Evolutionary conservation across 2,888 invertebrate genomes (phyloP), one percentile per base, ranked within the genome.

Genomic region (Leptopilina drosophilae): DNA sequence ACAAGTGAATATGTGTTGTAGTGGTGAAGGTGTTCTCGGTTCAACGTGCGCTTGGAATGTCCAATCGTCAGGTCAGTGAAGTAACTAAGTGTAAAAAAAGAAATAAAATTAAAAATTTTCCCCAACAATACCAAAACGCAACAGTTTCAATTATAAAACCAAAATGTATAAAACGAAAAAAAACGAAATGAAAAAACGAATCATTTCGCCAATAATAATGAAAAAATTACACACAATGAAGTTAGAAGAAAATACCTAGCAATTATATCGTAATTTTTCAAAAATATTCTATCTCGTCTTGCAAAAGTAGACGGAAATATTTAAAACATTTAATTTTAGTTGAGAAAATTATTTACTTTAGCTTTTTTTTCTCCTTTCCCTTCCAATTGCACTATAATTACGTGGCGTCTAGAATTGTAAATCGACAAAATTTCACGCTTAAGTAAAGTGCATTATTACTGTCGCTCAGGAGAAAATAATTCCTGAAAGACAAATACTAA

Each of bases 1-100:
- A 20, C 67, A 64, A 20, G 64, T 67, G 46, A 15, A 67, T 40
- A 66, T 67, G 46, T 20, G 20, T 62, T 83, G 81, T 49, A 82
- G 79, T 73, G 76, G 81, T 80, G 84, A 85, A 82, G 85, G 82
- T 85, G 85, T 79, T 83, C 83, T 84, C 84, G 87, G 89, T 89
- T 90, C 89, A 90, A 89, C 86, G 90, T 87, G 89, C 89, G 87
- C 85, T 82, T 80, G 89, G 89, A 90, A 90, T 90, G 89, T 86
- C 83, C 85, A 84, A 84, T 80, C 83, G 79, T 80, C 81, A 79
- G 83, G 83, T 84, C 84, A 84, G 85, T 86, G 86, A 87, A 84
- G 87, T 88, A 87, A 89, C 84, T 81, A 82, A 42, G 80, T 62
- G 20, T 53, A 53, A 20, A 33, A 42, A 49, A 26, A 56, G 11